Conservation (phyloP, 2,113 vertebrate species). For the Bagarius yarrelli region DNA sequence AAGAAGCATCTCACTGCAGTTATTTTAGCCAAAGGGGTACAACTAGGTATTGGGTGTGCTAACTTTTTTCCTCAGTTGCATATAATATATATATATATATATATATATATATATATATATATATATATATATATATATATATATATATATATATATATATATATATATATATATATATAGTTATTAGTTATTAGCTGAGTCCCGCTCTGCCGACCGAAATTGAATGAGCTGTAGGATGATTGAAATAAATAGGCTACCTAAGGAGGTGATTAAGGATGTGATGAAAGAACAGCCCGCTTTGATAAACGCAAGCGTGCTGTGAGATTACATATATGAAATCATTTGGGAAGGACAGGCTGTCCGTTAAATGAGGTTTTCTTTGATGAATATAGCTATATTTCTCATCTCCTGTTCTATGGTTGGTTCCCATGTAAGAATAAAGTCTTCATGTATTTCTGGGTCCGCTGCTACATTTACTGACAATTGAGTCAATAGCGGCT, state of each 20-base stretch:
- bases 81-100: too few species aligned
- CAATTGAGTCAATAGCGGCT: conserved; percentile 1
- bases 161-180: too few species aligned
- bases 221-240: conserved; percentile 23
- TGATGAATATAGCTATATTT: neutral
- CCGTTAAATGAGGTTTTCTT: neutral
- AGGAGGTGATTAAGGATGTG: conserved; percentile 28
- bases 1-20: too few species aligned
- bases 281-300: conserved; percentile 11
- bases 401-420: conserved; percentile 2
- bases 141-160: too few species aligned
- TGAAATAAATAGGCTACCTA: conserved; percentile 34
- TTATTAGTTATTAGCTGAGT: neutral
- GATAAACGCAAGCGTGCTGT: conserved; percentile 1
- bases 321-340: conserved; percentile 26
- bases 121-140: too few species aligned
- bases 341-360: conserved; percentile 16
- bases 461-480: conserved; percentile 17
- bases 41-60: too few species aligned
- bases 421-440: conserved; percentile 7
- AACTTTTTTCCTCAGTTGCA: too few species aligned
- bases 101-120: too few species aligned
- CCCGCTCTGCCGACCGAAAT: neutral
- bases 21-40: too few species aligned
- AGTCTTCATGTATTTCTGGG: neutral